These are phyloP conservation scores for Coranthus polyacanthus DNA, from an alignment of 2,797 vertebrate genomes.

Conservation along the genomic window DNA sequence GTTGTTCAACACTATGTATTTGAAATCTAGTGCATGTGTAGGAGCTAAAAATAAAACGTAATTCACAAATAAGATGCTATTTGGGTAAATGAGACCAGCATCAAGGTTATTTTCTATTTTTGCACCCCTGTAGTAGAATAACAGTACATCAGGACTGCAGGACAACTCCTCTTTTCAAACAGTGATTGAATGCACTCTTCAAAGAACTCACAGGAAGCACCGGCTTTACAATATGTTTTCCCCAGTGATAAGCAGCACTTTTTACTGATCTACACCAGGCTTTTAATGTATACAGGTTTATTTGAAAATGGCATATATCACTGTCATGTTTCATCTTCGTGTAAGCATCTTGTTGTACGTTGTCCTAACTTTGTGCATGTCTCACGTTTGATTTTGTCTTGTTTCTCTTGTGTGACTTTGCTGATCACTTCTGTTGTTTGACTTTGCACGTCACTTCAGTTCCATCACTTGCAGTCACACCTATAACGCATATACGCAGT, in stretches of 20 bases:
- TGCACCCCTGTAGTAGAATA: background rate
- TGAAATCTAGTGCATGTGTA: background rate
- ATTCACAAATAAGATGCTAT: background rate
- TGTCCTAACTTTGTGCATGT: conserved; percentile 11
- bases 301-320: background rate
- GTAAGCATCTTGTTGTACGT: background rate
- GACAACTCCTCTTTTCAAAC: too few relatives aligned
- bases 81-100: background rate
- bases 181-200: background rate
- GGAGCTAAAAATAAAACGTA: background rate
- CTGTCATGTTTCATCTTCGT: background rate
- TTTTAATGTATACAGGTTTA: background rate
- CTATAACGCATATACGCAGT: background rate
- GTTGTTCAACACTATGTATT: background rate
- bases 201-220: background rate
- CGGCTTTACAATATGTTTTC: background rate
- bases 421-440: background rate
- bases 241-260: background rate
- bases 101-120: conserved; percentile 5
- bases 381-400: background rate
- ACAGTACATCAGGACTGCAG: background rate
- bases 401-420: conserved; percentile 5
- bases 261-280: background rate
- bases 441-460: background rate
- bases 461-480: background rate